phyloP scores from a whole-genome alignment of 2,888 invertebrate species.

The Cloeon dipterum region DNA sequence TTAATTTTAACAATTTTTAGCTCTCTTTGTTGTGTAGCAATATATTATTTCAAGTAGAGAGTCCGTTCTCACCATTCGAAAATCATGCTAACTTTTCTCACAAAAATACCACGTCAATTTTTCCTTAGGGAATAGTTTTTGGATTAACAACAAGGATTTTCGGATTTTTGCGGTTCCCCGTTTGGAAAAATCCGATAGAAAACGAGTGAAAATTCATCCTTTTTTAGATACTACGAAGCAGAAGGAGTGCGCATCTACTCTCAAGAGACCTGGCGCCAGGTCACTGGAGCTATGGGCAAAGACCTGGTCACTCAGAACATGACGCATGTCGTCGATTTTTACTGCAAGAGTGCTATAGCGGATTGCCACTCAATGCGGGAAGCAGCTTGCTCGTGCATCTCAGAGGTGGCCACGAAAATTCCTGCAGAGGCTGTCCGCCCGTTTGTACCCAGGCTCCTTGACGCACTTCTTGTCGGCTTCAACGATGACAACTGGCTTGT shows the following conservation, averaged over 20 bases:
- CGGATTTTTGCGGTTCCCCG: too few relatives aligned
- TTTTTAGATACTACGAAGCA: slow-evolving; percentile 25
- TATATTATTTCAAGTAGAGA: too few relatives aligned
- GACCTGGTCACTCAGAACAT: slow-evolving; percentile 23
- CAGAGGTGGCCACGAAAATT: slow-evolving; percentile 25
- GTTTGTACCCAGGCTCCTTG: slow-evolving; percentile 18
- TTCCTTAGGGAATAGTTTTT: too few relatives aligned
- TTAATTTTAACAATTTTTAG: too few relatives aligned
- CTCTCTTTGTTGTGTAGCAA: too few relatives aligned
- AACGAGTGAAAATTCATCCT: too few relatives aligned
- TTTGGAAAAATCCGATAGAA: too few relatives aligned
- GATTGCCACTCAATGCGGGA: slow-evolving; percentile 30
- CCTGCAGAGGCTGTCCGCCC: slow-evolving; percentile 16
- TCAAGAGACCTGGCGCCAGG: slow-evolving; percentile 26
- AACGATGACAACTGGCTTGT: slow-evolving; percentile 31
- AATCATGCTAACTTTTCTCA: too few relatives aligned
- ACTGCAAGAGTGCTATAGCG: slow-evolving; percentile 21
- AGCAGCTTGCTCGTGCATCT: slow-evolving; percentile 29
- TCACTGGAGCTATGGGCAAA: slow-evolving; percentile 20
- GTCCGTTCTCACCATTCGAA: too few relatives aligned
- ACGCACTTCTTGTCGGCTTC: slow-evolving; percentile 23
- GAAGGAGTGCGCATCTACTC: slow-evolving; percentile 27
- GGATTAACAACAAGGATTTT: too few relatives aligned
- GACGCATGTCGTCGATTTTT: slow-evolving; percentile 17
- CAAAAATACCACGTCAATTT: too few relatives aligned